Evolutionary conservation across 92 coral and sea anemone genomes (phyloP).

Genomic region (Galaxea fascicularis): DNA sequence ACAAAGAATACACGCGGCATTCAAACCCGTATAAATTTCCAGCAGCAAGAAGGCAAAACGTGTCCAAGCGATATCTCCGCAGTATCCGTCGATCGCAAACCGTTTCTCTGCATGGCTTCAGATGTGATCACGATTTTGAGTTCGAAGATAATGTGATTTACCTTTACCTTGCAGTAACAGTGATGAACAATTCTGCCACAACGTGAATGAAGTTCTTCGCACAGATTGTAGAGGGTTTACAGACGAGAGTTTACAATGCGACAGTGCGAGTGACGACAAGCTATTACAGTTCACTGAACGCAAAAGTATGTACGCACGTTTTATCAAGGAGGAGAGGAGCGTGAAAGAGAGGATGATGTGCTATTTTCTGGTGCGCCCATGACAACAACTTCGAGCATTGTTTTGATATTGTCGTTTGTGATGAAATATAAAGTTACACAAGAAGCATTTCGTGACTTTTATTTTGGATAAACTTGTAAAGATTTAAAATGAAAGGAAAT

Average conservation of each 20-base stretch:
- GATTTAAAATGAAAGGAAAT: constrained; percentile 19
- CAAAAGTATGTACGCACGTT: constrained; percentile 18
- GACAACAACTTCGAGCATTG: constrained; percentile 53
- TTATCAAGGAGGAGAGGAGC: constrained; percentile 38
- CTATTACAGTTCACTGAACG: neutral
- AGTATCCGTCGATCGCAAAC: neutral
- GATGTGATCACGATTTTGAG: neutral
- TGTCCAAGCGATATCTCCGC: neutral
- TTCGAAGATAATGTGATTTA: neutral
- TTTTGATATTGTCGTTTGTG: constrained; percentile 49
- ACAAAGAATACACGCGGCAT: constrained; percentile 5
- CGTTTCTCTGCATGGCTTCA: neutral
- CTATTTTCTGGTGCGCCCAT: constrained; percentile 54
- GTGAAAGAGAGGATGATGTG: constrained; percentile 25
- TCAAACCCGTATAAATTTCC: constrained; percentile 1
- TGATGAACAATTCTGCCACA: neutral
- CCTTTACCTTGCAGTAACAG: neutral
- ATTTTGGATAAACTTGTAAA: constrained; percentile 18
- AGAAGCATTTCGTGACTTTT: constrained; percentile 35
- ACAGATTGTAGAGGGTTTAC: neutral
- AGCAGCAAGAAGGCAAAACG: constrained; percentile 16
- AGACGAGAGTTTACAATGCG: neutral
- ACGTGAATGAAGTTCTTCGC: neutral
- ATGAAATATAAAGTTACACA: constrained; percentile 53
- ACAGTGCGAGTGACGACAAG: constrained; percentile 7